Evolutionary conservation across 1,140 invertebrate genomes (phyloP).

Genomic region (Zaprionus gabonicus): DNA sequence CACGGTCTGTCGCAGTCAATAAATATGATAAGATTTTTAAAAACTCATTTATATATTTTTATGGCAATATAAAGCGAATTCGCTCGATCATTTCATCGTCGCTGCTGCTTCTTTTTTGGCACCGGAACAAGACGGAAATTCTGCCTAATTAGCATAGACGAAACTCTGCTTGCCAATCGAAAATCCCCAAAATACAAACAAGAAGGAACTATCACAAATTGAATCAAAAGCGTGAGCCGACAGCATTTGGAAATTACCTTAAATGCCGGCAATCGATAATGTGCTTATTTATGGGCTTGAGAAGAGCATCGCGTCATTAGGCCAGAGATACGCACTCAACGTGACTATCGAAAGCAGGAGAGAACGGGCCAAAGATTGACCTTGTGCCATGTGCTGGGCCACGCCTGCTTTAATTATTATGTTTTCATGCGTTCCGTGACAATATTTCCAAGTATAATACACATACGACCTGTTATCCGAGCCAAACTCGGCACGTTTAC

Average conservation of each 20-base stretch:
- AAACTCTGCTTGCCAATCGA: constrained; percentile 19
- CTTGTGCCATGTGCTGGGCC: constrained; percentile 37
- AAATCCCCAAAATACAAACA: constrained; percentile 21
- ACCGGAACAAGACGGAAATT: constrained; percentile 64
- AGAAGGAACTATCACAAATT: constrained; percentile 43
- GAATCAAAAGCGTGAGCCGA: constrained; percentile 74
- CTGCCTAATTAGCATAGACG: constrained; percentile 65
- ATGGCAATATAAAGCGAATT: constrained; percentile 55
- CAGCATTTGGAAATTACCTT: constrained; percentile 43
- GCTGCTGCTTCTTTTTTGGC: constrained; percentile 30
- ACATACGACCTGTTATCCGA: constrained; percentile 36
- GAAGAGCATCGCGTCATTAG: constrained; percentile 39
- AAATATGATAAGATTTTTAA: constrained; percentile 47
- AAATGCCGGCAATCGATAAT: constrained; percentile 70
- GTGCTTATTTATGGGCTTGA: constrained; percentile 61
- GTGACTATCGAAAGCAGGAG: constrained; percentile 4
- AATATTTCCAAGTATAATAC: constrained; percentile 40
- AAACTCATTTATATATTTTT: constrained; percentile 54
- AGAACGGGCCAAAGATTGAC: constrained; percentile 34
- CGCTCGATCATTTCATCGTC: constrained; percentile 38
- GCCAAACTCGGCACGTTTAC: constrained; percentile 18
- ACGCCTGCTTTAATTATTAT: constrained; percentile 36
- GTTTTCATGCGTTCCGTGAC: constrained; percentile 29
- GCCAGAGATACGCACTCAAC: constrained; percentile 18
- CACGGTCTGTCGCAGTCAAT: constrained; percentile 24